These are phyloP conservation scores for Manis crassicaudata DNA, from an alignment of 2,797 vertebrate species.

Conservation along the genomic window DNA sequence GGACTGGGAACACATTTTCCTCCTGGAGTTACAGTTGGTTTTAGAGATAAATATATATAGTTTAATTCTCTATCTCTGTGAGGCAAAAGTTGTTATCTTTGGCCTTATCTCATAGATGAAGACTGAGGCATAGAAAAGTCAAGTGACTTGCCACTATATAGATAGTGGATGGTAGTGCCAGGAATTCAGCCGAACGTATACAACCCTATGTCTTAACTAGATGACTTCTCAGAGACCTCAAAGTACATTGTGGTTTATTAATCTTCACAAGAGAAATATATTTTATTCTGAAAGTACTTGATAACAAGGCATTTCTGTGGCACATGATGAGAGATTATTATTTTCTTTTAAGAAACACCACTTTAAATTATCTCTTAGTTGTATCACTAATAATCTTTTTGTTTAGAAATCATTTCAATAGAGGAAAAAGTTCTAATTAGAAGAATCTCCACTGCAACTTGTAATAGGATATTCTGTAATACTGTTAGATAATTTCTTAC, in stretches of 20 bases:
- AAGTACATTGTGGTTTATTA: background rate
- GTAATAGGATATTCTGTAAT: background rate
- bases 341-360: slow-evolving; percentile 2
- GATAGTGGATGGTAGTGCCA: background rate
- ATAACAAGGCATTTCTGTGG: background rate
- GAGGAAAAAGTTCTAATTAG: background rate
- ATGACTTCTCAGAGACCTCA: background rate
- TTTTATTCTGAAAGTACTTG: background rate
- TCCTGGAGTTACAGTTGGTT: no score
- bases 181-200: background rate
- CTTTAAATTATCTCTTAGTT: background rate
- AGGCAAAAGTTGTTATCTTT: background rate
- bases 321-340: background rate
- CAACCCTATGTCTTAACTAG: background rate
- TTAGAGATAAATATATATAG: background rate
- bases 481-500: background rate
- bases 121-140: background rate
- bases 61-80: background rate
- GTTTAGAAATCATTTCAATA: background rate
- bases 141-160: background rate
- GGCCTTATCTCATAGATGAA: background rate
- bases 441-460: background rate
- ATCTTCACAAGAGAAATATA: background rate
- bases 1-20: no score
- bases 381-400: background rate